Percentiles rank a stretch among this genome's conserved stretches.
These are phyloP conservation scores for Apodemus speciosus DNA, from an alignment of 2,113 vertebrate genomes.

Conservation along the genomic window DNA sequence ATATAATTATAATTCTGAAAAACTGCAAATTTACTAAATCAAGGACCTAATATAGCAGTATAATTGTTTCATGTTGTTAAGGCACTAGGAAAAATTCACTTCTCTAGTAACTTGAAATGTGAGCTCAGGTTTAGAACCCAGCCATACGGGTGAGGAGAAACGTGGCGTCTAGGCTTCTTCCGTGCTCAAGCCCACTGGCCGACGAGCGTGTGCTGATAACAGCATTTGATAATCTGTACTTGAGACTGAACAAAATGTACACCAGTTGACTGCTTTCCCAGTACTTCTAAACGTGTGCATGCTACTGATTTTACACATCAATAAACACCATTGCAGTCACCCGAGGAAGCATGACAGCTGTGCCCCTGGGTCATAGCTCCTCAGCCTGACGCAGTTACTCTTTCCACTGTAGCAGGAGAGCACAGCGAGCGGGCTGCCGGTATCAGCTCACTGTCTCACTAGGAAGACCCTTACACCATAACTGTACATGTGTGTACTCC, in stretches of 20 bases:
- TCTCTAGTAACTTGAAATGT: constrained; percentile 22
- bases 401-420: background rate
- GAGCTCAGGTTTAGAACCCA: constrained; percentile 7
- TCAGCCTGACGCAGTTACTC: background rate
- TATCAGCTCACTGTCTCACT: background rate
- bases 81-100: background rate
- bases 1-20: background rate
- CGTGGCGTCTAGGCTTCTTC: background rate
- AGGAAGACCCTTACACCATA: background rate
- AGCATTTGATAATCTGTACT: background rate
- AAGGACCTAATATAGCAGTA: background rate
- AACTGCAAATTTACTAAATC: background rate
- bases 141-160: background rate
- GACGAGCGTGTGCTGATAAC: constrained; percentile 4
- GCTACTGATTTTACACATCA: background rate
- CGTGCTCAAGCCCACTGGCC: background rate
- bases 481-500: too few species aligned
- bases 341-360: background rate
- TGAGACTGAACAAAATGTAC: background rate
- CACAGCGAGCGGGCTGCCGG: background rate
- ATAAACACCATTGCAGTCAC: background rate
- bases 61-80: constrained; percentile 12
- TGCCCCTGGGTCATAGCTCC: background rate
- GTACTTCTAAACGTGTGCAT: background rate
- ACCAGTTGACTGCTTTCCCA: constrained; percentile 16